Base-by-base conservation (phyloP, 2,797 vertebrate species). In the Epinephelus awoara region DNA sequence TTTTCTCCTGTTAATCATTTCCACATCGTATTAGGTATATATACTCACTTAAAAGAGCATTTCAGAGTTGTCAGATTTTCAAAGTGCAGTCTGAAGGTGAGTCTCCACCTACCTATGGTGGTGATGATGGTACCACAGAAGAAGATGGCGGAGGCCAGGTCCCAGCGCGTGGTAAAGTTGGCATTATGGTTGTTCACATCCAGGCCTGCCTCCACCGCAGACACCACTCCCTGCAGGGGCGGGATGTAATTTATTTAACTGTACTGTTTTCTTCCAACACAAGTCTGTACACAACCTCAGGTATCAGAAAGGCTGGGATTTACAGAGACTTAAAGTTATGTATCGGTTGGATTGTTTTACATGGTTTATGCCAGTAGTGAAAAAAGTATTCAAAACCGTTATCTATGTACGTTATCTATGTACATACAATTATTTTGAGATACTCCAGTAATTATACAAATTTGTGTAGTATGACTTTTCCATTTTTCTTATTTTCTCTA, bases 41-140 rank as follows among this genome's bases (percentile, higher is more conserved):
- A 13, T 62, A 23, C 18, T 56, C 4, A 46, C 17, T 18, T 40
- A 17, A 66, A 19, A 34, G 42, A 63, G 25, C 21, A 13, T 65
- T 66, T 67, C 19, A 38, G 21, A 25, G 14, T 5, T 34, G 38
- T 57, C n/a, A 17, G 12, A 52, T 38, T 18, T 56, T 67, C 19
- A 50, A 75, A 49, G 15, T 15, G 21, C 25, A 23, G 5, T 34
- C 0, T 25, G 42, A 46, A 38, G 38, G 42, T 42, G 44, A 66
- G 14, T 49, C n/a, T 14, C n/a, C n/a, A 47, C 87, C 69, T 88
- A 97, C 97, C 97, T 67, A 98, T 98, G 67, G 97, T 98, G 84
- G 97, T 98, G 87, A 98, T 97, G 90, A 98, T 96, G 79, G 97
- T 98, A 63, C 97, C 97, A 66, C 97, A 97, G 93, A 98, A 98